Conservation (phyloP, 1,140 invertebrate species). For the Orchestia grillus region DNA sequence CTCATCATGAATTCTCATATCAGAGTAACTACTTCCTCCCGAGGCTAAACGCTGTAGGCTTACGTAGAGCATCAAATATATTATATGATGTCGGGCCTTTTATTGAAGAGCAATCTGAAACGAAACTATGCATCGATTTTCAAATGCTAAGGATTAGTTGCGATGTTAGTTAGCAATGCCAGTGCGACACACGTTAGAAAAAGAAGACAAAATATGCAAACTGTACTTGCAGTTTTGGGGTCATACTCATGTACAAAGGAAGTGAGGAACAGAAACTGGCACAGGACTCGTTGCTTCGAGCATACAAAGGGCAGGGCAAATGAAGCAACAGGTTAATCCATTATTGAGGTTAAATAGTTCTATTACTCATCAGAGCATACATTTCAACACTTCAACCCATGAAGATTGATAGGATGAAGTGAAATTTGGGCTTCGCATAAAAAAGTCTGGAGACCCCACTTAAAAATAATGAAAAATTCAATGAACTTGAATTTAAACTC, state of each 20-base stretch:
- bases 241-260: not conserved
- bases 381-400: conserved; percentile 36
- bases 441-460: not conserved
- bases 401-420: conserved; percentile 34
- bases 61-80: not conserved
- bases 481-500: not conserved
- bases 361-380: conserved; percentile 55
- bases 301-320: not conserved
- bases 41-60: not conserved
- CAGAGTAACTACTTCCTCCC: not conserved
- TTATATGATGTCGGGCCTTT: not conserved
- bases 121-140: not conserved
- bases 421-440: conserved; percentile 23
- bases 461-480: not conserved
- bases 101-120: not conserved
- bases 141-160: not conserved
- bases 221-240: not conserved
- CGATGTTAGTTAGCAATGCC: not conserved
- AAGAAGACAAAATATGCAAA: not conserved
- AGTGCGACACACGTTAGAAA: not conserved
- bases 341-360: conserved; percentile 40
- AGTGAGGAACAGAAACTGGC: not conserved
- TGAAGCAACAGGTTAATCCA: not conserved
- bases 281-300: not conserved
- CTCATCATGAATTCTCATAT: not conserved